phyloP scores from a whole-genome alignment of 2,113 vertebrate genomes.

The Ceratotherium simum region DNA sequence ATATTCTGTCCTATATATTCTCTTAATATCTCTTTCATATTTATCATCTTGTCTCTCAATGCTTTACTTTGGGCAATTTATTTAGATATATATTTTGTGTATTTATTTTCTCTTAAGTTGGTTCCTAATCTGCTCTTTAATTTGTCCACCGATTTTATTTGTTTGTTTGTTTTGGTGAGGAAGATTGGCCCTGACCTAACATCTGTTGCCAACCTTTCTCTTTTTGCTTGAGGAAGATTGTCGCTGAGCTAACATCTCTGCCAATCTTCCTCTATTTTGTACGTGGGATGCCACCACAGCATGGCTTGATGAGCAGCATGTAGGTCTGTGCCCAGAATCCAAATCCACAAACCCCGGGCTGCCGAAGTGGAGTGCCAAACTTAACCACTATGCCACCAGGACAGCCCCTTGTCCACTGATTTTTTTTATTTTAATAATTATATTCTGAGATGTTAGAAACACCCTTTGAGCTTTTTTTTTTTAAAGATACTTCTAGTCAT shows the following conservation, averaged over 20 bases:
- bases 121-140: neutral
- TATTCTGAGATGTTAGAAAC: neutral
- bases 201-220: too few species aligned
- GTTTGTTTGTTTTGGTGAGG: neutral
- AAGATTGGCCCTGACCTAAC: too few species aligned
- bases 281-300: too few species aligned
- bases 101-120: slow-evolving; percentile 11
- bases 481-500: neutral
- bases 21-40: neutral
- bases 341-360: too few species aligned
- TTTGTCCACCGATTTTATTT: neutral
- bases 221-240: too few species aligned
- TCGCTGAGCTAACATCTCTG: too few species aligned
- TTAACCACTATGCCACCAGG: too few species aligned
- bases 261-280: too few species aligned
- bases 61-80: neutral
- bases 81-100: neutral
- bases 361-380: too few species aligned
- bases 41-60: neutral
- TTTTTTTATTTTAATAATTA: neutral
- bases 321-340: too few species aligned
- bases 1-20: neutral
- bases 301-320: too few species aligned
- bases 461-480: neutral
- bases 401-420: neutral